phyloP scores from a whole-genome alignment of 2,113 vertebrate genomes.

The Regulus satrapa region DNA sequence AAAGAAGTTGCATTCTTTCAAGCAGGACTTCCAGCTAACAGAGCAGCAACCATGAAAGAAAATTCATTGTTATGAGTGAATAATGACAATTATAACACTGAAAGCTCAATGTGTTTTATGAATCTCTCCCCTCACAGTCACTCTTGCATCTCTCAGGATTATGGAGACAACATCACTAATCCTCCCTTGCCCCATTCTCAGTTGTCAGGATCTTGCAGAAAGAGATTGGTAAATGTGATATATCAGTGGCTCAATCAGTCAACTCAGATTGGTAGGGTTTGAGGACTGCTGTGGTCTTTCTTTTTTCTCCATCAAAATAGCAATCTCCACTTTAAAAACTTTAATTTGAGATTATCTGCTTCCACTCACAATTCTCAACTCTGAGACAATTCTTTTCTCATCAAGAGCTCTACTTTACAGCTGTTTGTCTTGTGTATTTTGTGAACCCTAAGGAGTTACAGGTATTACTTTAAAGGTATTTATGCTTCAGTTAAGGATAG shows the following conservation, averaged over 20 bases:
- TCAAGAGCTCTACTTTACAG: not conserved
- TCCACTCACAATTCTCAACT: not conserved
- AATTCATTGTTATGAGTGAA: not conserved
- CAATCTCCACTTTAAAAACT: not conserved
- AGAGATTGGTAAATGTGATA: not conserved
- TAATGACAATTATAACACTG: not conserved
- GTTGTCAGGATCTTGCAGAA: not conserved
- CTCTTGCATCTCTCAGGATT: not conserved
- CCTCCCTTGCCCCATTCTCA: not conserved
- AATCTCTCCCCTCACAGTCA: not conserved
- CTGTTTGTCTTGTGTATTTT: not conserved
- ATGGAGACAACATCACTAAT: not conserved
- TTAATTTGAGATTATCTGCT: not conserved
- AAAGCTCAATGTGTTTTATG: not conserved
- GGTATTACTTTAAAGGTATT: not conserved
- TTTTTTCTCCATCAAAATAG: not conserved
- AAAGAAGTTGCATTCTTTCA: not conserved
- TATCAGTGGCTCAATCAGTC: not conserved
- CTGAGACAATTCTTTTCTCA: not conserved
- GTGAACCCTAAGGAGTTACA: not conserved
- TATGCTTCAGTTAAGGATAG: not conserved
- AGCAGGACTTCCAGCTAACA: not conserved
- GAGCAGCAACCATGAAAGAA: not conserved
- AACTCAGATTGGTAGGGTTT: not conserved
- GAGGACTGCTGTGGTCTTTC: rapidly evolving